Evolutionary conservation across 2,888 invertebrate species (phyloP), one percentile per base, ranked within the genome.

Genomic region (Selenia dentaria): DNA sequence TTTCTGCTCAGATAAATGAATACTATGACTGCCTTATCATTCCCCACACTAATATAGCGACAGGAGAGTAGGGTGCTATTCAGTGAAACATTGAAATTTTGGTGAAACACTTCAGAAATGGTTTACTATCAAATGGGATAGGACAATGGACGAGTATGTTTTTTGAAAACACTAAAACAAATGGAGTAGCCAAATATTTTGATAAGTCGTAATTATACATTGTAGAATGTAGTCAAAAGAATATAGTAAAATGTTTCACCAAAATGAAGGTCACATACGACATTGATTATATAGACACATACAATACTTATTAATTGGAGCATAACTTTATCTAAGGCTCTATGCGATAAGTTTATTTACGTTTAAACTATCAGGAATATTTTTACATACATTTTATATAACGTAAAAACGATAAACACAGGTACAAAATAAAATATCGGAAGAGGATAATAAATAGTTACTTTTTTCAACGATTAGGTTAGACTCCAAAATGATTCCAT

Each of bases 21-120:
- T 44, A 72, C 66, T 67, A 64, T 58, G 65, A 77, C 58, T 70
- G 77, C 71, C 70, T 74, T 55, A 51, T 71, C 77, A 83, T 83
- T 82, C 70, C 70, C 76, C 83, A 83, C 72, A 84, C 81, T 85
- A 87, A 82, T 78, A 87, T 78, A 87, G 85, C 87, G 83, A 87
- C 63, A 87, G 85, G 79, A 87, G 74, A 84, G 71, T 74, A 83
- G 83, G 85, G 85, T 88, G 82, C 86, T 86, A 81, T 75, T 68
- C 79, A 80, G 73, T 83, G 72, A 81, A 84, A 83, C 51, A 71
- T 68, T 70, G 70, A 67, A 11, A 56, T 51, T 58, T 53, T 57
- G 67, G 66, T 66, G 68, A 79, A 79, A 74, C 74, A 69, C 74
- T 79, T 71, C 57, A 60, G 54, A 50, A 22, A 1, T 25, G n/a